Base-by-base conservation (phyloP, 1,140 invertebrate species). In the Phenacoccus solenopsis region DNA sequence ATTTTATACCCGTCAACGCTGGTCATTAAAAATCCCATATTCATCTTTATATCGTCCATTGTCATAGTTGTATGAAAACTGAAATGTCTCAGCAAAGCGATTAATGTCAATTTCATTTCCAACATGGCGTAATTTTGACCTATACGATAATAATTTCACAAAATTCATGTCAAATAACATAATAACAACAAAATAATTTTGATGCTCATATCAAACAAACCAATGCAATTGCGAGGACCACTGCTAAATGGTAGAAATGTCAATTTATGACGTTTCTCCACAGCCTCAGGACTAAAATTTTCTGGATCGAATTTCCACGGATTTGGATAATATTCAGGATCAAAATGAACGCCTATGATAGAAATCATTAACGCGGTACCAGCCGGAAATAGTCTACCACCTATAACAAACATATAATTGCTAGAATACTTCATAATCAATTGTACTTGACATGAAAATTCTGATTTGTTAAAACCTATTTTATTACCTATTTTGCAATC, bases 301-400 rank as follows among this genome's bases (percentile, higher is more conserved):
- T 89, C 87, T 0, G 89, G 88, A 76, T 88, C 80, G 71, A 87
- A 89, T 5, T 75, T 73, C 1, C 86, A 80, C 2, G 87, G 85
- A 71, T 88, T 78, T 25, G 82, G 79, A 72, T 79, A 87, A 59
- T 78, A 74, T 28, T 82, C 75, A 7, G 78, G 78, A 74, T 84
- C 78, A 22, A 80, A 75, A 72, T 87, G 85, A 10, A 85, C 61
- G 0, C 30, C 59, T 75, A 83, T 88, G 13, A 83, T 85, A 0
- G 82, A 76, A 56, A 93, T 83, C 0, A 90, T 78, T 0, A 89
- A 84, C 0, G 87, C 89, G 1, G 83, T 80, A 28, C 88, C 89
- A 64, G 83, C 80, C 5, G 86, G 90, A 7, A 74, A 32, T 12
- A 38, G 68, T 38, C 70, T n/a, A 68, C 68, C 5, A 9, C 38